Evolutionary conservation across 2,797 vertebrate genomes (phyloP).

Genomic region (Hydrocynus forskahlii): DNA sequence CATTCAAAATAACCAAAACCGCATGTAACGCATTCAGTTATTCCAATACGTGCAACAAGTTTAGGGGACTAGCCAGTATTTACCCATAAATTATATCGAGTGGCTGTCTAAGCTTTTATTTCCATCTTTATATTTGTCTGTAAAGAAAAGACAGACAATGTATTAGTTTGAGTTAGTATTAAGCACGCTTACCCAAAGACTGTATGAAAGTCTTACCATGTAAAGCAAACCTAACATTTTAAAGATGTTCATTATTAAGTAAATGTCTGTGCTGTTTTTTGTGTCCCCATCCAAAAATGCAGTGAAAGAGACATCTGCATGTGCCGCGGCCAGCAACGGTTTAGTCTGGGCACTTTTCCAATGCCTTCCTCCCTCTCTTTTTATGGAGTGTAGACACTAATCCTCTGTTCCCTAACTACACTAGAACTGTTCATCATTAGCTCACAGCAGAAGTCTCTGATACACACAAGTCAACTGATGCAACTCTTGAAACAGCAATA

Average conservation of each 20-base stretch:
- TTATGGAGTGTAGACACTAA: constrained; percentile 43
- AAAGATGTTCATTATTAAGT: neutral
- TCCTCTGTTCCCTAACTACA: constrained; percentile 55
- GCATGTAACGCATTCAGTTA: no score
- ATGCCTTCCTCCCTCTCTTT: constrained; percentile 15
- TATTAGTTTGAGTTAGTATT: no score
- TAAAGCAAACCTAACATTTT: neutral
- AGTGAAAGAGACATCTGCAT: constrained; percentile 21
- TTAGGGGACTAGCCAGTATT: no score
- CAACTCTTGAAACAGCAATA: neutral
- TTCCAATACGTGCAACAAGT: no score
- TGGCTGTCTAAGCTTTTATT: no score
- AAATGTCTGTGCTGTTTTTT: neutral
- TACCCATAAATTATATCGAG: no score
- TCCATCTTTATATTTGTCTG: no score
- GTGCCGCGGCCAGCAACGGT: constrained; percentile 9
- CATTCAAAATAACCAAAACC: no score
- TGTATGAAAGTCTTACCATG: neutral
- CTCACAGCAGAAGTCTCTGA: constrained; percentile 15
- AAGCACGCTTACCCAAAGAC: no score
- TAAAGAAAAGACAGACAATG: no score
- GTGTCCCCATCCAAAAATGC: neutral
- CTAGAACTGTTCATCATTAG: constrained; percentile 53
- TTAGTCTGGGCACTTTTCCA: constrained; percentile 2
- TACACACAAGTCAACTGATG: constrained; percentile 29